Conservation (phyloP, 2,888 invertebrate genomes). For the Catocala nupta region DNA sequence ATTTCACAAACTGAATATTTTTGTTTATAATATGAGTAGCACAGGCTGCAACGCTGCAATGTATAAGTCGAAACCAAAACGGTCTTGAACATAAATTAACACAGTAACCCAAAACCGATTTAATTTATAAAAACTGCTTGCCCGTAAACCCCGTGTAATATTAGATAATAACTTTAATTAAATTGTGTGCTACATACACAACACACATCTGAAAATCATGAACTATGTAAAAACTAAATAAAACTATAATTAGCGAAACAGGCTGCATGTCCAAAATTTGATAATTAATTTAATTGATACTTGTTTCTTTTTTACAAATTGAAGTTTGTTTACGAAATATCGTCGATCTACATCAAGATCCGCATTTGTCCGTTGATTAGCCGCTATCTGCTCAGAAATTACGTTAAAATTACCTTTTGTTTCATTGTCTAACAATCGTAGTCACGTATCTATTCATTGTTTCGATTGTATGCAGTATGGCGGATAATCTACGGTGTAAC, state of each 20-base stretch:
- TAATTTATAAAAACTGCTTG: conserved; percentile 26
- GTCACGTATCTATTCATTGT: conserved; percentile 52
- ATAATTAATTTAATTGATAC: not conserved
- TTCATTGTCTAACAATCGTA: conserved; percentile 46
- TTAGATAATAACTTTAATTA: conserved; percentile 36
- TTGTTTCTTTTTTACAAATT: not conserved
- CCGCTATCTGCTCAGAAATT: conserved; percentile 36
- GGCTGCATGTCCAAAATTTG: not conserved
- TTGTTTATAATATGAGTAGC: conserved; percentile 23
- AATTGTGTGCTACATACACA: conserved; percentile 12
- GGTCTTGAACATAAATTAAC: conserved; percentile 38
- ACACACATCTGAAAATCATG: not conserved
- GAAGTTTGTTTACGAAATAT: conserved; percentile 7
- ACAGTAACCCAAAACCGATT: conserved; percentile 36
- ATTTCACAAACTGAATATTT: conserved; percentile 45
- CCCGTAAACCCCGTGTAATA: conserved; percentile 15
- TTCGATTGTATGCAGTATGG: conserved; percentile 32
- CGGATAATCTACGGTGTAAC: conserved; percentile 29
- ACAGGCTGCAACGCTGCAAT: conserved; percentile 27
- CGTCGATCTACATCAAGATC: conserved; percentile 33
- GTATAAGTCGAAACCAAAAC: conserved; percentile 49
- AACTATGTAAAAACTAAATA: not conserved
- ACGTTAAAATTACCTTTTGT: conserved; percentile 49
- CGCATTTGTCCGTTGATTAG: conserved; percentile 36
- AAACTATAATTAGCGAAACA: conserved; percentile 1